Evolutionary conservation across 2,888 invertebrate species (phyloP), one percentile per base, ranked within the genome.

Genomic region (Microchrysa polita): DNA sequence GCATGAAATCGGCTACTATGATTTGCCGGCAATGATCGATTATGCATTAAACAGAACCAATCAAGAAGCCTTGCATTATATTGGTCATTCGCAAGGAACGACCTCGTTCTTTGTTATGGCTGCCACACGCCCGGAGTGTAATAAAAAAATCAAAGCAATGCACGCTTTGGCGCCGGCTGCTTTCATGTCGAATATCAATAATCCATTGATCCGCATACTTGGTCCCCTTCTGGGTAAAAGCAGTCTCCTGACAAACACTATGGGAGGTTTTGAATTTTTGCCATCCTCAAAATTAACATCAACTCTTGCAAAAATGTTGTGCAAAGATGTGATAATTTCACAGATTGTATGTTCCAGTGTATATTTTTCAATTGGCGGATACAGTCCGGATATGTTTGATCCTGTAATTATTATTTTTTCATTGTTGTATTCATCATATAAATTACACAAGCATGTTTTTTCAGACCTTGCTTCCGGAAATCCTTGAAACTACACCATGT

Each of bases 401-500:
- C 79, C 75, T 79, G 88, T 87, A 80, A 77, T 63, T 23, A 34
- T 23, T n/a, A n/a, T n/a, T n/a, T n/a, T 27, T 65, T 5, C 59
- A 18, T 34, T 20, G 22, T 42, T 48, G 34, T n/a, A 53, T 9
- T 48, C 48, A 7, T n/a, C 48, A n/a, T n/a, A n/a, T n/a, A n/a
- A n/a, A n/a, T n/a, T n/a, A n/a, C n/a, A n/a, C n/a, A n/a, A n/a
- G n/a, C 61, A 4, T 1, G 27, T 60, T 67, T 74, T 82, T 82
- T 0, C 80, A 92, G 83, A 86, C 87, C 0, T 83, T 90, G 76
- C 77, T 90, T 72, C 89, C 90, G 1, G 82, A 88, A 0, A 87
- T 91, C 75, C 79, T 89, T 23, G 82, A 83, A 63, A 89, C 90
- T 77, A 84, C 86, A 9, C 91, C 91, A 1, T 89, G 90, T 1